Evolutionary conservation across 1,140 invertebrate genomes (phyloP).

Genomic region (Elymnias hypermnestra): DNA sequence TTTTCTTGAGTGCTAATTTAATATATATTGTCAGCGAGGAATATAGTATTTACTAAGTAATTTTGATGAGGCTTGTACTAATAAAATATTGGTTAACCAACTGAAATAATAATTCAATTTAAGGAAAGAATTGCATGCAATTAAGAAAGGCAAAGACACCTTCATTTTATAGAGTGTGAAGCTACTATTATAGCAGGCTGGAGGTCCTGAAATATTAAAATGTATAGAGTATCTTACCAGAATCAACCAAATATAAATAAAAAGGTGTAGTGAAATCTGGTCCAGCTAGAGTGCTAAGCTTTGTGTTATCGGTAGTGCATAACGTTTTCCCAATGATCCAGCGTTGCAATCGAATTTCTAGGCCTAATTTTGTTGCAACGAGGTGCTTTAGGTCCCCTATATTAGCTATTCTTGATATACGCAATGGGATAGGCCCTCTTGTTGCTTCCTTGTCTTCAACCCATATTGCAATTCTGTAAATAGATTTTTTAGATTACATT

Average conservation of each 20-base stretch:
- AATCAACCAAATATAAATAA: slow-evolving; percentile 58
- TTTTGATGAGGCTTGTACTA: no score
- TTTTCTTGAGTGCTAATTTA: no score
- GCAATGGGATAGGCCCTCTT: slow-evolving; percentile 45
- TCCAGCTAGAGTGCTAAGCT: slow-evolving; percentile 38
- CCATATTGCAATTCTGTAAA: slow-evolving; percentile 56
- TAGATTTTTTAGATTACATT: background rate
- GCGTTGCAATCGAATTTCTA: slow-evolving; percentile 68
- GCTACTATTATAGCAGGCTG: no score
- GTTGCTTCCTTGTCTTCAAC: slow-evolving; percentile 60
- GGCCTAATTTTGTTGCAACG: slow-evolving; percentile 38
- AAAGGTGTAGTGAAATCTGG: slow-evolving; percentile 54
- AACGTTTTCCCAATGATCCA: slow-evolving; percentile 58
- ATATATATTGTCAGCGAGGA: no score
- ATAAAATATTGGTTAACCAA: no score
- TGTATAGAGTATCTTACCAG: slow-evolving; percentile 28
- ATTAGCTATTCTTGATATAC: slow-evolving; percentile 29
- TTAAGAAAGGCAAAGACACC: no score
- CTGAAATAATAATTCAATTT: no score
- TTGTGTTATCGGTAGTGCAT: slow-evolving; percentile 42
- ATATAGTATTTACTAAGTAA: no score
- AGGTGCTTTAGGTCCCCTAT: slow-evolving; percentile 42
- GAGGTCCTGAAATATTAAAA: no score
- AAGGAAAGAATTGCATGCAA: background rate
- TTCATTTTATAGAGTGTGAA: no score